These are phyloP conservation scores for Xanthia icteritia DNA, from an alignment of 2,888 invertebrate species.

Conservation along the genomic window DNA sequence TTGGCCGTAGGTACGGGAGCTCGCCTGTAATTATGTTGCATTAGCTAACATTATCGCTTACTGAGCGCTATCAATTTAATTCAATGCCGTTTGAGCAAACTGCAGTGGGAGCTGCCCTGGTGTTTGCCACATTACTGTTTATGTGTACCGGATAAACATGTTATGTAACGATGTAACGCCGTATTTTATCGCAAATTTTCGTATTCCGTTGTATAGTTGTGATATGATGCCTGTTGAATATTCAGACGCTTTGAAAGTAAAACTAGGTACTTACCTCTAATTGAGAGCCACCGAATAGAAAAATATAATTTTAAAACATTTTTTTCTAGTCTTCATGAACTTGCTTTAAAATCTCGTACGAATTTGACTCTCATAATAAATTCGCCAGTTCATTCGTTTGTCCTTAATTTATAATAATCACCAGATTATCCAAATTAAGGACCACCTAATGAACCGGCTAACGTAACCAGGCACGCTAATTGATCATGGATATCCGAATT, in stretches of 20 bases:
- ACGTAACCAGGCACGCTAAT: not conserved
- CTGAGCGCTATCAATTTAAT: conserved; percentile 80
- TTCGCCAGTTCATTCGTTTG: too few relatives aligned
- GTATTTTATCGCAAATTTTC: conserved; percentile 16
- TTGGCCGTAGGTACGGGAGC: conserved; percentile 58
- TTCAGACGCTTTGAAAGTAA: not conserved
- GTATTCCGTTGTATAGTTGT: not conserved
- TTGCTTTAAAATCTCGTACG: too few relatives aligned
- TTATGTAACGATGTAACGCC: conserved; percentile 28
- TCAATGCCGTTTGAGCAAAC: conserved; percentile 82
- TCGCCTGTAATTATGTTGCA: conserved; percentile 78
- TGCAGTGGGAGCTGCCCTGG: conserved; percentile 69
- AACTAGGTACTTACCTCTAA: not conserved
- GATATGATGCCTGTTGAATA: conserved; percentile 10
- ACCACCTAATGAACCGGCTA: not conserved
- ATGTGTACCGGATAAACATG: conserved; percentile 44
- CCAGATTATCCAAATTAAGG: not conserved
- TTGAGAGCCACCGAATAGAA: too few relatives aligned
- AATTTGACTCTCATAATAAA: not conserved
- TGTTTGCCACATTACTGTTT: conserved; percentile 52
- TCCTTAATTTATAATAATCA: too few relatives aligned
- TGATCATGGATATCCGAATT: not conserved
- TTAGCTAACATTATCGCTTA: conserved; percentile 80
- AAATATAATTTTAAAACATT: not conserved
- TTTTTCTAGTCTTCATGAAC: not conserved